phyloP scores from a whole-genome alignment of 2,888 invertebrate genomes.

The Clunio marinus region DNA sequence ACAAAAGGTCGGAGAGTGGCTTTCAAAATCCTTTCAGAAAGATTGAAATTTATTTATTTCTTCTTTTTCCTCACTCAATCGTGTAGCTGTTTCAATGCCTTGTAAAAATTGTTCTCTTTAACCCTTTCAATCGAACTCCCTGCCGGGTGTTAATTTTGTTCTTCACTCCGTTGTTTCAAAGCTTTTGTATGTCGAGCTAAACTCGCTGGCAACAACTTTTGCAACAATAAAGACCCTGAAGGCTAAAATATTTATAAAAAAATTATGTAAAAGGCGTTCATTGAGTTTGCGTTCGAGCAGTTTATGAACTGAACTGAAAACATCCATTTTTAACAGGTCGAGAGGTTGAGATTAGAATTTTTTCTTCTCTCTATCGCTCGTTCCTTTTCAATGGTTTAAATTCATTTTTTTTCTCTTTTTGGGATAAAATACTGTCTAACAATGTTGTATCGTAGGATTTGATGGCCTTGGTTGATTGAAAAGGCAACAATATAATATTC shows the following conservation, averaged over 20 bases:
- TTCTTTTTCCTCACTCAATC: neutral
- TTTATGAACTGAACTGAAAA: neutral
- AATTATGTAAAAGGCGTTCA: neutral
- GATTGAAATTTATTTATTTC: neutral
- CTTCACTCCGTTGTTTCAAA: neutral
- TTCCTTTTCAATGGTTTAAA: neutral
- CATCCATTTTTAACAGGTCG: constrained; percentile 12
- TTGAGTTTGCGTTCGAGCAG: neutral
- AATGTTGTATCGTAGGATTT: neutral
- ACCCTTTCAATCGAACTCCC: neutral
- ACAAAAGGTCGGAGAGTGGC: constrained; percentile 25
- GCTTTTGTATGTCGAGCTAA: neutral
- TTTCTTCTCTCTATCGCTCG: neutral
- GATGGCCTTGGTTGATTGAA: constrained; percentile 27
- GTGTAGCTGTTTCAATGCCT: neutral
- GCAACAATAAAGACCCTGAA: constrained; percentile 6
- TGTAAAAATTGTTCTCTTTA: neutral
- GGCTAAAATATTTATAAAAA: neutral
- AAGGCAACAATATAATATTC: no score
- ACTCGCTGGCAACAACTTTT: constrained; percentile 20
- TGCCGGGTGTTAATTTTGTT: neutral
- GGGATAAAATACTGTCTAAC: neutral
- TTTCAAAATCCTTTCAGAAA: constrained; percentile 14
- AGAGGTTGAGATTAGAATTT: constrained; percentile 24
- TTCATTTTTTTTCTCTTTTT: neutral